Conservation (phyloP, 1,140 invertebrate genomes). For the Aphelenchoides besseyi region DNA sequence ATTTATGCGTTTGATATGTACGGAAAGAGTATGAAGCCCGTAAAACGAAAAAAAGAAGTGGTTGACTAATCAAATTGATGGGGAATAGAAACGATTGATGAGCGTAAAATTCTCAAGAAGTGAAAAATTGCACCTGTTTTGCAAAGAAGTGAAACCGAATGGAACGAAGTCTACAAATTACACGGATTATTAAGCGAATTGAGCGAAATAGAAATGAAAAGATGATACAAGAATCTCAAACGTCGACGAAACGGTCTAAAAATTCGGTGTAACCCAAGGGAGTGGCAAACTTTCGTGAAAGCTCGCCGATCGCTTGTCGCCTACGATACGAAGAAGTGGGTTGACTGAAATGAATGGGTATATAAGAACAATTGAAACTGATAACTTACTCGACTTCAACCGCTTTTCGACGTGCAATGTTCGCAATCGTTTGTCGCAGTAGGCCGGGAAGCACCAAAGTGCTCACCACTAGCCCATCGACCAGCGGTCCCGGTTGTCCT, state of each 20-base stretch:
- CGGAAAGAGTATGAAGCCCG: too few species aligned
- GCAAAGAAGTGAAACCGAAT: too few species aligned
- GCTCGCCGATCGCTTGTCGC: conserved; percentile 21
- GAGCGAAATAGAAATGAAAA: background rate
- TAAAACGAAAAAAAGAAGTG: too few species aligned
- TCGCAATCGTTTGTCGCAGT: conserved; percentile 40
- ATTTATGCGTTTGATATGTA: too few species aligned
- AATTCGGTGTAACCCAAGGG: conserved; percentile 17
- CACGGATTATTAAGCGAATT: too few species aligned
- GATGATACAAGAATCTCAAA: conserved; percentile 11
- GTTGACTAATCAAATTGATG: too few species aligned
- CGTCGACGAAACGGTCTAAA: conserved; percentile 18
- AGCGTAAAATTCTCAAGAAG: too few species aligned
- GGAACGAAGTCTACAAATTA: too few species aligned
- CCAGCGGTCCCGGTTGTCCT: conserved; percentile 46
- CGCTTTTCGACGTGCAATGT: conserved; percentile 36
- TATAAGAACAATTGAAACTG: conserved; percentile 1
- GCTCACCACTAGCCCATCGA: conserved; percentile 46
- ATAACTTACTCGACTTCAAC: conserved; percentile 49
- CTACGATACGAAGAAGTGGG: conserved; percentile 10
- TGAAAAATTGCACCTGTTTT: too few species aligned
- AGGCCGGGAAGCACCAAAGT: conserved; percentile 26
- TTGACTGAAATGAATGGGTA: conserved; percentile 8
- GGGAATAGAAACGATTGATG: too few species aligned
- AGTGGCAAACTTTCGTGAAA: conserved; percentile 22